Percentiles rank a stretch among this genome's conserved stretches.
Evolutionary conservation across 2,888 invertebrate species (phyloP).

Genomic region (Lysandra coridon): DNA sequence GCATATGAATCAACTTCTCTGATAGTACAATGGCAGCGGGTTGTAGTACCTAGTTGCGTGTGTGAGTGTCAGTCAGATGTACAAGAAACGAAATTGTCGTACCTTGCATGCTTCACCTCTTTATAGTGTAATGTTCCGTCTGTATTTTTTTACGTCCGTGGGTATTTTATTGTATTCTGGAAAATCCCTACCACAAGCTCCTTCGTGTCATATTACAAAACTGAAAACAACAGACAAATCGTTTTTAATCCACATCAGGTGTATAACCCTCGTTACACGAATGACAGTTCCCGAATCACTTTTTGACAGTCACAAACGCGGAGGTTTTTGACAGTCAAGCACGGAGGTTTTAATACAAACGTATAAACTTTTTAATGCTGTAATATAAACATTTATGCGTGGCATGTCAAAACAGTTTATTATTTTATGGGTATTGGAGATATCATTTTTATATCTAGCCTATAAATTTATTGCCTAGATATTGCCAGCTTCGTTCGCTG

Average conservation of each 20-base stretch:
- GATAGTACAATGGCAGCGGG: no score
- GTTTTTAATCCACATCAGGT: constrained; percentile 15
- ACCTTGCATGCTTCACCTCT: no score
- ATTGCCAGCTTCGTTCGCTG: no score
- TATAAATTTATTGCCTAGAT: no score
- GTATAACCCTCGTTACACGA: constrained; percentile 7
- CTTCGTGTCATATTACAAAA: neutral
- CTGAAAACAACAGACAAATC: neutral
- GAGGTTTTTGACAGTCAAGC: neutral
- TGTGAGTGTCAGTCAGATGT: no score
- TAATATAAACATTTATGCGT: neutral
- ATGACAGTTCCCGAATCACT: neutral
- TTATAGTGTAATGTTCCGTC: no score
- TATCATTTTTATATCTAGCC: neutral
- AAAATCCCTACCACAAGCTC: neutral
- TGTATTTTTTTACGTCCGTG: no score
- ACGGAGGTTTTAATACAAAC: neutral
- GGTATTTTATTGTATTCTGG: neutral
- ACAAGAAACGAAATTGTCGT: no score
- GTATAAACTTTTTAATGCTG: neutral
- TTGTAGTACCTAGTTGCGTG: no score
- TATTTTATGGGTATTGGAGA: neutral
- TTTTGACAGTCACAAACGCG: neutral
- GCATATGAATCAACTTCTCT: no score
- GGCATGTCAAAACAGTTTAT: neutral